phyloP scores from a whole-genome alignment of 1,140 invertebrate genomes.

The Sesamia nonagrioides region DNA sequence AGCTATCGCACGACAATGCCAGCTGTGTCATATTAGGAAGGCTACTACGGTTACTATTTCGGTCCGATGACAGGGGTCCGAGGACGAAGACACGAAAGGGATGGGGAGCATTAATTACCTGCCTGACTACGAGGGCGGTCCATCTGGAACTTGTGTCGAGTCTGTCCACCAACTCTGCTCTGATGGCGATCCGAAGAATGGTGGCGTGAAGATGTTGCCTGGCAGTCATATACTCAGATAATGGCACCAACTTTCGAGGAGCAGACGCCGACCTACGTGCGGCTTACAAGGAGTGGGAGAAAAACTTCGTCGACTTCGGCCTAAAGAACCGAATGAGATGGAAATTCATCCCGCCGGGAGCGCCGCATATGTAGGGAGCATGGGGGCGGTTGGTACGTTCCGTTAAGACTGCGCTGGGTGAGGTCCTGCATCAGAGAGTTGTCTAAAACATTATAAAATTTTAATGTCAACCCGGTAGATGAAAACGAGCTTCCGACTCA shows the following conservation, averaged over 20 bases:
- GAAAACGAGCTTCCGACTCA: too few species aligned
- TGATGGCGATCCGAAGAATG: conserved; percentile 10
- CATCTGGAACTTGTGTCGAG: not conserved
- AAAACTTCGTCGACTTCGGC: not conserved
- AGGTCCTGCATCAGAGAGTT: not conserved
- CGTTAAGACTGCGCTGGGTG: not conserved
- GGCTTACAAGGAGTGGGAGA: not conserved
- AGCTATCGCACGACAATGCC: conserved; percentile 15
- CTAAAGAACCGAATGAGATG: not conserved
- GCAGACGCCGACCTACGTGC: not conserved
- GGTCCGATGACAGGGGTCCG: conserved; percentile 33
- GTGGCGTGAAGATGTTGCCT: conserved; percentile 26
- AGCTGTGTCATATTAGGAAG: conserved; percentile 3
- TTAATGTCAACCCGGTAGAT: too few species aligned
- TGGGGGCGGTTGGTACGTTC: not conserved
- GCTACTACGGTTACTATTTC: conserved; percentile 18
- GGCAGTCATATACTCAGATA: conserved; percentile 17
- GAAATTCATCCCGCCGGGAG: not conserved
- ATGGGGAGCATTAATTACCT: not conserved
- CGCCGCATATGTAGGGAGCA: not conserved
- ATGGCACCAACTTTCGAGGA: not conserved
- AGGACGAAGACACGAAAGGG: not conserved
- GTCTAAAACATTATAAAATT: too few species aligned
- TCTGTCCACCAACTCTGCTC: not conserved
- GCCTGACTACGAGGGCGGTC: not conserved